These are phyloP conservation scores for Sarcophaga caerulescens DNA, from an alignment of 2,888 invertebrate genomes.

Conservation along the genomic window DNA sequence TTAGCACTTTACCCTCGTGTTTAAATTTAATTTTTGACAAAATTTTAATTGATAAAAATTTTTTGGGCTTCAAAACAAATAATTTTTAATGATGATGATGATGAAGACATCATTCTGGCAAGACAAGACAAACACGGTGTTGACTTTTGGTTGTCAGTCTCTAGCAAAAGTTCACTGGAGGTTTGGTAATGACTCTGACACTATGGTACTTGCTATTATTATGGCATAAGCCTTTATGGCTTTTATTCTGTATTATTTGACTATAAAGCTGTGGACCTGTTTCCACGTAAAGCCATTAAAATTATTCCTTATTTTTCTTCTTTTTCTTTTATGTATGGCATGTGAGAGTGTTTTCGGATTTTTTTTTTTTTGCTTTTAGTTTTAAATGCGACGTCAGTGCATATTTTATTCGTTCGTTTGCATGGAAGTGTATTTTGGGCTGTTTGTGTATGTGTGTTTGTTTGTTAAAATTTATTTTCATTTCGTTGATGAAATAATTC, in stretches of 20 bases:
- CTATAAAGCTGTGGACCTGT: constrained; percentile 23
- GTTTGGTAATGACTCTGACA: neutral
- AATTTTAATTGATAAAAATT: constrained; percentile 21
- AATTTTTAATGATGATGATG: neutral
- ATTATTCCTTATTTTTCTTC: constrained; percentile 1
- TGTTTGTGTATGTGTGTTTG: neutral
- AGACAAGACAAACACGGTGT: neutral
- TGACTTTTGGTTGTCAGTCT: neutral
- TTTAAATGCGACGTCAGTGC: constrained; percentile 31
- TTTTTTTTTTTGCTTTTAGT: neutral
- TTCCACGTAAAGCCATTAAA: constrained; percentile 31
- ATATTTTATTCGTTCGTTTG: neutral
- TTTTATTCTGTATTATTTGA: neutral
- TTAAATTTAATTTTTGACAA: neutral
- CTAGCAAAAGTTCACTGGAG: constrained; percentile 20
- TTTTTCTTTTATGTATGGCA: neutral
- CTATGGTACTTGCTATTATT: neutral
- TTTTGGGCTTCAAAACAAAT: constrained; percentile 2
- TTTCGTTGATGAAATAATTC: constrained; percentile 61
- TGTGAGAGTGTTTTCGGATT: neutral
- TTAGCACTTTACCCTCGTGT: neutral
- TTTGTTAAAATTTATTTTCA: constrained; percentile 56
- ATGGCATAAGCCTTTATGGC: constrained; percentile 4
- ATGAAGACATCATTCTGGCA: neutral
- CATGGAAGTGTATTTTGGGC: neutral